These are phyloP conservation scores for Xerus inauris DNA, from an alignment of 2,113 vertebrate species.

Conservation along the genomic window DNA sequence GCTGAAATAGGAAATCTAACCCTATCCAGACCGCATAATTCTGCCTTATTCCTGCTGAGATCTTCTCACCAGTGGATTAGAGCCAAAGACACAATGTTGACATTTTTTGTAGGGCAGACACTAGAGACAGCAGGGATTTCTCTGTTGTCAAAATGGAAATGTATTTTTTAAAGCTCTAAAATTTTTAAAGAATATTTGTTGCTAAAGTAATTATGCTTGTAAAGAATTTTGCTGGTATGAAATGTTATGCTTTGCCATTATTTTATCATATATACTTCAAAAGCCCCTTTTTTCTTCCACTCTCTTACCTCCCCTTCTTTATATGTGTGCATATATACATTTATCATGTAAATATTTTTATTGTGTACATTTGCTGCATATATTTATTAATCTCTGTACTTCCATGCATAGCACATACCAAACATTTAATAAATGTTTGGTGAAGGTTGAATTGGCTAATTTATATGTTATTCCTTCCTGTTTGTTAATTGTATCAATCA, in stretches of 20 bases:
- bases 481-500: neutral
- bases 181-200: conserved; percentile 4
- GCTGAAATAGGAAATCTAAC: conserved; percentile 69
- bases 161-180: neutral
- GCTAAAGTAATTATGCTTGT: neutral
- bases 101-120: conserved; percentile 54
- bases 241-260: neutral
- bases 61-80: conserved; percentile 35
- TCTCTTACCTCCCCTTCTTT: neutral
- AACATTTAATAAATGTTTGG: neutral
- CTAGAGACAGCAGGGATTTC: conserved; percentile 51
- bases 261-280: neutral
- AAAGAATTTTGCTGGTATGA: neutral
- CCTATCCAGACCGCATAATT: conserved; percentile 41
- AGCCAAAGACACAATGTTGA: conserved; percentile 55
- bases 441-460: neutral
- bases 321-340: neutral
- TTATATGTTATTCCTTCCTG: neutral
- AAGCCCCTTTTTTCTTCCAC: neutral
- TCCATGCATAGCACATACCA: neutral
- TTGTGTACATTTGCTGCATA: neutral
- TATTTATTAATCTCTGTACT: neutral
- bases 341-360: neutral
- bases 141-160: conserved; percentile 56
- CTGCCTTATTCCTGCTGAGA: conserved; percentile 60